These are phyloP conservation scores for Calephelis virginiensis DNA, from an alignment of 1,140 invertebrate species.

Conservation along the genomic window DNA sequence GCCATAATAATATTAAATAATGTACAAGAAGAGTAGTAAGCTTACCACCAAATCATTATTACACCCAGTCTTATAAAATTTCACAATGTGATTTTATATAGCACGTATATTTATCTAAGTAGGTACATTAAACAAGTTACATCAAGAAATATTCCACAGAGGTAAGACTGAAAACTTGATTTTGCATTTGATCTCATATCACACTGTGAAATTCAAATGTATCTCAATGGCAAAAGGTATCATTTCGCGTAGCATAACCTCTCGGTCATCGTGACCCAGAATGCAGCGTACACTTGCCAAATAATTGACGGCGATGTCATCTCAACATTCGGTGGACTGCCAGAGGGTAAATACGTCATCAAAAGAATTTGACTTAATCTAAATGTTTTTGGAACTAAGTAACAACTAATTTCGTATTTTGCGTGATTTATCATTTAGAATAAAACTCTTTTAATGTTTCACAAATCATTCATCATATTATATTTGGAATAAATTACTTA, in stretches of 20 bases:
- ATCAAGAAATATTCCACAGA: conserved; percentile 5
- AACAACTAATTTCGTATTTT: no score
- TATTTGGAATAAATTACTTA: no score
- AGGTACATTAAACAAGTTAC: no score
- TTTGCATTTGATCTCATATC: conserved; percentile 18
- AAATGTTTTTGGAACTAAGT: conserved; percentile 12
- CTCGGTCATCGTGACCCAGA: conserved; percentile 64
- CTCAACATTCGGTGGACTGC: conserved; percentile 47
- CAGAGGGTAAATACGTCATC: conserved; percentile 63
- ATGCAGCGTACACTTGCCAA: conserved; percentile 60
- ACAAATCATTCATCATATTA: no score
- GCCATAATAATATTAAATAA: no score
- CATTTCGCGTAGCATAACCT: conserved; percentile 31
- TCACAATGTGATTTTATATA: no score
- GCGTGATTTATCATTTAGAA: background rate
- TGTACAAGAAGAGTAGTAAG: no score
- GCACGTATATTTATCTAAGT: no score
- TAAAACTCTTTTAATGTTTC: no score
- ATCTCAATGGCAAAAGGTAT: conserved; percentile 37
- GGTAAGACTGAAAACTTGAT: conserved; percentile 9
- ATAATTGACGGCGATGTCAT: conserved; percentile 69
- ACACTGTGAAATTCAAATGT: conserved; percentile 36
- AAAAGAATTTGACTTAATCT: conserved; percentile 15
- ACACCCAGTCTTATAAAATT: no score
- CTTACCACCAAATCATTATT: no score